Evolutionary conservation across 2,797 vertebrate species (phyloP).

Genomic region (Sebastes diaconus): DNA sequence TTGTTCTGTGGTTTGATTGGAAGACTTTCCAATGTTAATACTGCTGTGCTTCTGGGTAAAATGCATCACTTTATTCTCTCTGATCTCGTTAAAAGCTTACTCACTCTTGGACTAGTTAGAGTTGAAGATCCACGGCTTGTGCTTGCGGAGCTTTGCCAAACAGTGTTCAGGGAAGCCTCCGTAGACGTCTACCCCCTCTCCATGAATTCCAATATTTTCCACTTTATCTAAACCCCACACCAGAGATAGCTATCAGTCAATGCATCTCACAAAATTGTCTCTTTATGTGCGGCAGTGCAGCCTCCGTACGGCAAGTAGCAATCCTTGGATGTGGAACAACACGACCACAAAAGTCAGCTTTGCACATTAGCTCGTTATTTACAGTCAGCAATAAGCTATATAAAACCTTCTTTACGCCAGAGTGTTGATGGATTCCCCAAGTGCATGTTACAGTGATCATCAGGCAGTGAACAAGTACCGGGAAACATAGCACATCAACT

Average conservation of each 20-base stretch:
- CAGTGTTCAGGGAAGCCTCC: conserved; percentile 34
- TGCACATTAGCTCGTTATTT: conserved; percentile 66
- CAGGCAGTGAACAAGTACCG: conserved; percentile 46
- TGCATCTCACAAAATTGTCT: conserved; percentile 32
- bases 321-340: conserved; percentile 40
- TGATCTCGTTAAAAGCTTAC: conserved; percentile 69
- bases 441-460: conserved; percentile 63
- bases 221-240: conserved; percentile 36
- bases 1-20: conserved; percentile 46
- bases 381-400: conserved; percentile 59
- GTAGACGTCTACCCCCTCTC: conserved; percentile 29
- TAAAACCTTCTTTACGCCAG: conserved; percentile 50
- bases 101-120: conserved; percentile 60
- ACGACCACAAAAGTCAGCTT: conserved; percentile 60
- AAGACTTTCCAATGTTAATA: conserved; percentile 34
- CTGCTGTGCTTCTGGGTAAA: conserved; percentile 54
- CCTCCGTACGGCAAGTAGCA: conserved; percentile 15
- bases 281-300: conserved; percentile 2
- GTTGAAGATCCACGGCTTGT: conserved; percentile 44
- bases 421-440: conserved; percentile 66
- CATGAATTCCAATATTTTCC: conserved; percentile 54
- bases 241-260: conserved; percentile 43
- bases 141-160: conserved; percentile 59
- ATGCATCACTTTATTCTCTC: conserved; percentile 60
- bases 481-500: conserved; percentile 56